Conservation (phyloP, 2,113 vertebrate genomes). For the Callithrix jacchus region DNA sequence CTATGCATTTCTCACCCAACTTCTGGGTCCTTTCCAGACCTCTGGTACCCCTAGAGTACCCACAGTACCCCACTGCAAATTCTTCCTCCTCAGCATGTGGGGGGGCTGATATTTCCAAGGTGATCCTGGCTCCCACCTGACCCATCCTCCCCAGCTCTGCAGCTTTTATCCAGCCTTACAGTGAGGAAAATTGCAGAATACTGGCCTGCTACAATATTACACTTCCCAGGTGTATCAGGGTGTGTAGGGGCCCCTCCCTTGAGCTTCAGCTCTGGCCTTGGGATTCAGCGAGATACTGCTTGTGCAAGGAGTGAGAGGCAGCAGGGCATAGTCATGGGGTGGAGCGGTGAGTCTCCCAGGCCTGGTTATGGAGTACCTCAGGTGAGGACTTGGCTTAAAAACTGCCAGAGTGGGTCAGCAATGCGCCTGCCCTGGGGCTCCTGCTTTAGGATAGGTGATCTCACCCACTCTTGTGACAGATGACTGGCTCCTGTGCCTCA, state of each 20-base stretch:
- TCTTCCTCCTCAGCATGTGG: background rate
- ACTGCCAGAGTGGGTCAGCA: background rate
- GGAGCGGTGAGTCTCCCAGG: background rate
- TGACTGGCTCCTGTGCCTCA: background rate
- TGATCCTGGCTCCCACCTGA: accelerated
- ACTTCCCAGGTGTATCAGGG: background rate
- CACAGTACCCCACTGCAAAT: background rate
- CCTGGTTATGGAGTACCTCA: background rate
- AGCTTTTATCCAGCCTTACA: background rate
- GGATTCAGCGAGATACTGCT: background rate
- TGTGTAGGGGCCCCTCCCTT: background rate
- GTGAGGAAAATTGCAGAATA: background rate
- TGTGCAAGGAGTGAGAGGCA: background rate
- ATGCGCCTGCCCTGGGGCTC: background rate
- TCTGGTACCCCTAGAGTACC: background rate
- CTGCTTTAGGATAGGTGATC: background rate
- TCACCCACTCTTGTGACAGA: background rate
- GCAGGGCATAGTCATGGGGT: background rate
- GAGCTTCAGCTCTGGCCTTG: background rate
- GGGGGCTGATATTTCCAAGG: background rate
- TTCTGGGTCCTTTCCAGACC: background rate
- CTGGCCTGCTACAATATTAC: background rate
- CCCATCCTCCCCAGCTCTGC: background rate
- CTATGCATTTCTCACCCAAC: background rate
- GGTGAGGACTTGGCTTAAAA: background rate